Evolutionary conservation across 2,113 vertebrate genomes (phyloP).

Genomic region (Pantherophis guttatus): DNA sequence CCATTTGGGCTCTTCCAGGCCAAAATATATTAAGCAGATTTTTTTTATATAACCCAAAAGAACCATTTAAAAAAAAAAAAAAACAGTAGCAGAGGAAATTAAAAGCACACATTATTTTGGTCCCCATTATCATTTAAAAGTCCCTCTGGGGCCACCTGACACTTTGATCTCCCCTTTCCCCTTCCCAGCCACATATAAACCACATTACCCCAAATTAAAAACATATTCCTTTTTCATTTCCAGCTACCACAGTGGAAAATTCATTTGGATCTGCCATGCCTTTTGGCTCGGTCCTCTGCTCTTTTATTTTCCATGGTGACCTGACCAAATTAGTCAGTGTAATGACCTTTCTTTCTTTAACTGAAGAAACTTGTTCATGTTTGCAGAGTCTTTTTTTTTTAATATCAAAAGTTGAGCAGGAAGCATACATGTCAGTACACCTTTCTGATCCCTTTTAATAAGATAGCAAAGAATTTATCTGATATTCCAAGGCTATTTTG

Average conservation of each 20-base stretch:
- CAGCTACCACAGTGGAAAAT: background rate
- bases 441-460: background rate
- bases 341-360: constrained; percentile 15
- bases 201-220: constrained; percentile 40
- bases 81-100: constrained; percentile 48
- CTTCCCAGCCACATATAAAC: constrained; percentile 26
- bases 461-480: background rate
- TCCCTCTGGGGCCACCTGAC: constrained; percentile 30
- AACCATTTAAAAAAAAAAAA: constrained; percentile 2
- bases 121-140: constrained; percentile 33
- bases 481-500: background rate
- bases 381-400: background rate
- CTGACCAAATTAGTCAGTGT: background rate
- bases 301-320: background rate
- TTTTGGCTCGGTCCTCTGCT: background rate
- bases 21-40: background rate
- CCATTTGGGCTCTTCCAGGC: background rate
- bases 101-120: constrained; percentile 43
- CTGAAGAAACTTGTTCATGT: background rate
- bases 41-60: background rate
- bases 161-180: constrained; percentile 50
- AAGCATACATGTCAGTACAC: background rate
- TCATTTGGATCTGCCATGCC: background rate
- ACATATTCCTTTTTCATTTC: constrained; percentile 25
- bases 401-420: background rate